Evolutionary conservation across 2,113 vertebrate genomes (phyloP).

Genomic region (Dascyllus trimaculatus): DNA sequence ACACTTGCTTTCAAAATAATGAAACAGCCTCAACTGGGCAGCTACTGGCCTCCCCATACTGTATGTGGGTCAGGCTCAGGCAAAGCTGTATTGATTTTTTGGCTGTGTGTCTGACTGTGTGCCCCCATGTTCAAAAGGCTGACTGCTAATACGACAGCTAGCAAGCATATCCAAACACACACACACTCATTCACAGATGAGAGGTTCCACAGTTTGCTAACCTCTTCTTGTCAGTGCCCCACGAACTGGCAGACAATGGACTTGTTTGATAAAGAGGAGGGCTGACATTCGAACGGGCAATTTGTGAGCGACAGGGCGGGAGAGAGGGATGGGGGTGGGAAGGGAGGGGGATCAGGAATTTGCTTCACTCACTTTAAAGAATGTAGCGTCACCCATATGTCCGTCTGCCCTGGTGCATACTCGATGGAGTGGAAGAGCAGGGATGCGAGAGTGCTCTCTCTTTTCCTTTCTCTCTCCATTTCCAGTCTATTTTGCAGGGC

Average conservation of each 20-base stretch:
- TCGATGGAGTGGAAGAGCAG: slow-evolving; percentile 78
- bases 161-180: slow-evolving; percentile 38
- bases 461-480: slow-evolving; percentile 59
- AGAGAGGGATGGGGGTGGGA: slow-evolving; percentile 46
- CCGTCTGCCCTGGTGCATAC: slow-evolving; percentile 77
- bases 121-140: slow-evolving; percentile 69
- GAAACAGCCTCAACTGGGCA: slow-evolving; percentile 47
- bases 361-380: slow-evolving; percentile 80
- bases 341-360: slow-evolving; percentile 75
- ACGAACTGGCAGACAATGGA: slow-evolving; percentile 79
- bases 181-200: slow-evolving; percentile 53
- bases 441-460: slow-evolving; percentile 70
- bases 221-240: slow-evolving; percentile 73
- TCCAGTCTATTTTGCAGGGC: slow-evolving; percentile 68
- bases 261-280: slow-evolving; percentile 81
- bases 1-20: slow-evolving; percentile 50
- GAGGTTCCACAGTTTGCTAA: slow-evolving; percentile 64
- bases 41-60: slow-evolving; percentile 58
- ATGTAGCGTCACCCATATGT: slow-evolving; percentile 82
- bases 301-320: slow-evolving; percentile 77
- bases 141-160: slow-evolving; percentile 65
- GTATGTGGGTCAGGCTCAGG: slow-evolving; percentile 85
- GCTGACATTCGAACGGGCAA: slow-evolving; percentile 82
- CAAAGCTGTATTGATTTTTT: slow-evolving; percentile 86
- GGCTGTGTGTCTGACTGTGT: slow-evolving; percentile 71